Percentiles rank a stretch among this genome's conserved stretches.
Conservation (phyloP, 2,797 vertebrate genomes). For the Myotis findleyi region DNA sequence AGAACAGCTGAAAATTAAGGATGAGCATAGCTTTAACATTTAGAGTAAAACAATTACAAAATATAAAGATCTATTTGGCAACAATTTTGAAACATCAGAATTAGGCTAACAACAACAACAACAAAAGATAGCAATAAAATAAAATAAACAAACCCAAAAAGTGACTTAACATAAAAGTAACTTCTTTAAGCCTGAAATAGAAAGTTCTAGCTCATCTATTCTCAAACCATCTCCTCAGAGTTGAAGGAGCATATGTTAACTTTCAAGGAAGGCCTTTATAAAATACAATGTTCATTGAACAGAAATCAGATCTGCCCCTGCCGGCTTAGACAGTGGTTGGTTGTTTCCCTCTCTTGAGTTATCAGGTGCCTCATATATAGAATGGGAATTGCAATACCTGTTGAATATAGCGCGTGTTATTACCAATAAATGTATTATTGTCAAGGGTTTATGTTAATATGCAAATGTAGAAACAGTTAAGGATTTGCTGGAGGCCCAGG, state of each 20-base stretch:
- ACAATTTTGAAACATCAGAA: background rate
- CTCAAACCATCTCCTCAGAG: background rate
- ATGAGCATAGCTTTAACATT: background rate
- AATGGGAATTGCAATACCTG: background rate
- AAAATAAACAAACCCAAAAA: background rate
- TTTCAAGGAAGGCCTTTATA: background rate
- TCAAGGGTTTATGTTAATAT: background rate
- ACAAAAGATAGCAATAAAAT: background rate
- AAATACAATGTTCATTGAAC: background rate
- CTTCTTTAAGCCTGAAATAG: background rate
- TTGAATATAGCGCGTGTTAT: background rate
- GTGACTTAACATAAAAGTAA: background rate
- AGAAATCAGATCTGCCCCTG: background rate
- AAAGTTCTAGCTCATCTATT: background rate
- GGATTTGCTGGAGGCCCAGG: background rate
- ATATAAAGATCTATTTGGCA: background rate
- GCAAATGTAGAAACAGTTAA: background rate
- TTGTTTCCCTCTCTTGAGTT: background rate
- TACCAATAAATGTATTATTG: background rate
- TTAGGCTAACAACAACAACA: background rate
- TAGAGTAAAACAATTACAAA: background rate
- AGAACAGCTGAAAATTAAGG: background rate
- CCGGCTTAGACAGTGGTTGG: background rate
- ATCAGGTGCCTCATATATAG: background rate
- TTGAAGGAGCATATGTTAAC: background rate